Evolutionary conservation across 1,140 invertebrate genomes (phyloP).

Genomic region (Mamestra configurata): DNA sequence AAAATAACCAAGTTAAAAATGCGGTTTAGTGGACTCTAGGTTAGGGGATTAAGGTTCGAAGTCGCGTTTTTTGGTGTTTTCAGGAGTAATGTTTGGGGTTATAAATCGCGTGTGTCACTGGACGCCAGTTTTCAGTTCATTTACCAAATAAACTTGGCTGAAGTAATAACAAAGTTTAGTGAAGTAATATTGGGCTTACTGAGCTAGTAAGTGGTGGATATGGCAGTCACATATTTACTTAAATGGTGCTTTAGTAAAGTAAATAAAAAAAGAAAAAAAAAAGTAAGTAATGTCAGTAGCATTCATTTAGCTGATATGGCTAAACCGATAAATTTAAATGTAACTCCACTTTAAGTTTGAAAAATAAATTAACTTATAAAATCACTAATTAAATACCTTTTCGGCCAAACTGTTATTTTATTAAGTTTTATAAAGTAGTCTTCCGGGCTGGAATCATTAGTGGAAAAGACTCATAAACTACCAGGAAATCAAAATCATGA

Average conservation of each 20-base stretch:
- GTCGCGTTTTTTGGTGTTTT: slow-evolving; percentile 52
- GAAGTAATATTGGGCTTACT: slow-evolving; percentile 68
- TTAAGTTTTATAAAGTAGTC: too few species aligned
- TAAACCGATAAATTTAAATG: too few species aligned
- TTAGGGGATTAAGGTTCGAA: slow-evolving; percentile 58
- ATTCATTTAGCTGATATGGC: too few species aligned
- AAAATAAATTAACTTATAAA: too few species aligned
- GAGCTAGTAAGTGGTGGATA: slow-evolving; percentile 55
- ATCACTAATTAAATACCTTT: too few species aligned
- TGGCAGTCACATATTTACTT: slow-evolving; percentile 38
- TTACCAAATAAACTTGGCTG: slow-evolving; percentile 77
- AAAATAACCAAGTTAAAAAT: background rate
- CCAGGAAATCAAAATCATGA: too few species aligned
- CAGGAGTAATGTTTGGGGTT: slow-evolving; percentile 56
- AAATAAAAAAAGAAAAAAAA: too few species aligned
- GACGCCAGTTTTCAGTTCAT: slow-evolving; percentile 80
- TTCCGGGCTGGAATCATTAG: too few species aligned
- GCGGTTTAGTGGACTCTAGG: slow-evolving; percentile 43
- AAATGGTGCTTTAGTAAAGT: background rate
- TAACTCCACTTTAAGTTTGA: too few species aligned
- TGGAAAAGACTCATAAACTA: too few species aligned
- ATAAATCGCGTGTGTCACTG: slow-evolving; percentile 73
- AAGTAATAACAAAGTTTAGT: slow-evolving; percentile 81
- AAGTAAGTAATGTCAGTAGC: too few species aligned
- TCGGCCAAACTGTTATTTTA: too few species aligned